Percentiles rank a stretch among this genome's conserved stretches.
These are phyloP conservation scores for Drosophila watanabei DNA, from an alignment of 1,140 invertebrate genomes.

Conservation along the genomic window DNA sequence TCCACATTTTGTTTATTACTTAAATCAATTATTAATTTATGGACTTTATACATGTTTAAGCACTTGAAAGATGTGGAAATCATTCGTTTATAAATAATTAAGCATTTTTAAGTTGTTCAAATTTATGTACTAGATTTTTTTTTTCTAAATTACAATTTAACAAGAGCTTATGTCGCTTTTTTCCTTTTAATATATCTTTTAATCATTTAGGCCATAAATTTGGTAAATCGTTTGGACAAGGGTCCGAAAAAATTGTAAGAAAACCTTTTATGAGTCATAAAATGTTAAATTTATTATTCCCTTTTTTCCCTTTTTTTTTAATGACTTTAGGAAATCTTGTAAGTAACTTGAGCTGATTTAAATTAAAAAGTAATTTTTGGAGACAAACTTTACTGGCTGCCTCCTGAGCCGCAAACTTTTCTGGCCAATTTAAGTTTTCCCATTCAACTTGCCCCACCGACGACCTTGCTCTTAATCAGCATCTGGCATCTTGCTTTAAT, in stretches of 20 bases:
- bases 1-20: background rate
- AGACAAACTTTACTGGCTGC: conserved; percentile 1
- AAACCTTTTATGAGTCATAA: conserved; percentile 7
- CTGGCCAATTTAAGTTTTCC: conserved; percentile 40
- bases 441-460: conserved; percentile 23
- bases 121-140: background rate
- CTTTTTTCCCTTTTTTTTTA: conserved; percentile 3
- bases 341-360: conserved; percentile 14
- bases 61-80: too few relatives aligned
- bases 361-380: conserved; percentile 26
- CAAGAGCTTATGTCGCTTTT: background rate
- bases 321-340: background rate
- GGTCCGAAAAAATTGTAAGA: background rate
- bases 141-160: background rate
- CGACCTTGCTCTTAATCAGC: conserved; percentile 8
- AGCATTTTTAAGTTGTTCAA: background rate
- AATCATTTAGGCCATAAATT: background rate
- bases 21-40: background rate
- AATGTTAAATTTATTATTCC: conserved; percentile 1
- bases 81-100: too few relatives aligned
- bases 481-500: conserved; percentile 19
- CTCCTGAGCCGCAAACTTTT: conserved; percentile 17
- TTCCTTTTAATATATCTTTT: background rate
- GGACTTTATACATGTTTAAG: background rate
- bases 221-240: background rate